Conservation (phyloP, 2,797 vertebrate genomes). For the Parauchenoglanis ngamensis region DNA sequence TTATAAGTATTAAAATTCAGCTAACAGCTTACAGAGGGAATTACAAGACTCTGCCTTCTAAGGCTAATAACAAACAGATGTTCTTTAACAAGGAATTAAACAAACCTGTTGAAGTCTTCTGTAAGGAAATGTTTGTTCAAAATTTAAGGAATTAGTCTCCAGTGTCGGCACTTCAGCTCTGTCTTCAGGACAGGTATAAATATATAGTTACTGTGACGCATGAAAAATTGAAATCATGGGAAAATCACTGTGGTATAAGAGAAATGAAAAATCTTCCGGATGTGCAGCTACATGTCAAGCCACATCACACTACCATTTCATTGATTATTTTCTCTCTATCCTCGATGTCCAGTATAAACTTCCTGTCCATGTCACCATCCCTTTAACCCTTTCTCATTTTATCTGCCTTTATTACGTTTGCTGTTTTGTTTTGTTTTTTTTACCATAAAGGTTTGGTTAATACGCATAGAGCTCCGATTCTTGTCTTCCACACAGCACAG, state of each 20-base stretch:
- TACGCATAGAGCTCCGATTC: conserved; percentile 50
- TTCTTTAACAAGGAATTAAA: neutral
- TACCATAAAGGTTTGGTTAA: neutral
- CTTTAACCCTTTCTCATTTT: neutral
- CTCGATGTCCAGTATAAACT: neutral
- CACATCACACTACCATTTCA: neutral
- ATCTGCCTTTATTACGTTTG: neutral
- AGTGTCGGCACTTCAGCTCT: neutral
- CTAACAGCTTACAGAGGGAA: neutral
- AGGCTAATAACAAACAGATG: neutral
- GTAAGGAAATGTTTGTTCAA: neutral
- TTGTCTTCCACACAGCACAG: conserved; percentile 44
- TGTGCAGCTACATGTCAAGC: neutral
- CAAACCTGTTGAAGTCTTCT: neutral
- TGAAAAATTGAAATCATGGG: neutral
- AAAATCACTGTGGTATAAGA: neutral
- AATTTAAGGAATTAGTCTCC: neutral
- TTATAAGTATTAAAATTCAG: neutral
- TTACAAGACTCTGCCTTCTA: neutral
- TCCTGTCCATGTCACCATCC: neutral
- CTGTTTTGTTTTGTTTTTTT: too few species aligned
- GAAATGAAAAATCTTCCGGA: neutral
- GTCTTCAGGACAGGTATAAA: neutral
- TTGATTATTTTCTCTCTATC: neutral
- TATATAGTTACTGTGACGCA: neutral